Conservation (phyloP, 1,140 invertebrate genomes). For the Oscheius sp. region DNA sequence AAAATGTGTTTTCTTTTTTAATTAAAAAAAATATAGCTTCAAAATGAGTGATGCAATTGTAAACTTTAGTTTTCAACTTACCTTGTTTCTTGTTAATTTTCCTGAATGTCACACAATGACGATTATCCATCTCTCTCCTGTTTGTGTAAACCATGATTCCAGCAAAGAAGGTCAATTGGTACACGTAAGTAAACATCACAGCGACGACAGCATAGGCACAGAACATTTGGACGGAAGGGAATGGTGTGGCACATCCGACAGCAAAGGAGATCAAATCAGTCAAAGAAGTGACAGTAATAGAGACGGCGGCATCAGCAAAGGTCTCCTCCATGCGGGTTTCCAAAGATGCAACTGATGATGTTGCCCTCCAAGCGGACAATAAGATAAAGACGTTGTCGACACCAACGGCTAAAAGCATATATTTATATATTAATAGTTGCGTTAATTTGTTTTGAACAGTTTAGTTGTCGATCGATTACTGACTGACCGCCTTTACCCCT, state of each 20-base stretch:
- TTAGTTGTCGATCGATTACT: too few relatives aligned
- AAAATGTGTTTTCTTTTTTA: not conserved
- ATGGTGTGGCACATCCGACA: constrained; percentile 81
- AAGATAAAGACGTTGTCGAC: constrained; percentile 64
- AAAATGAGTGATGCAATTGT: not conserved
- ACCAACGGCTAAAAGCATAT: constrained; percentile 54
- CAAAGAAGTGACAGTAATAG: constrained; percentile 94
- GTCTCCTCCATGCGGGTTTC: constrained; percentile 79
- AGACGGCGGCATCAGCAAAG: constrained; percentile 83
- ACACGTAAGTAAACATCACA: constrained; percentile 63
- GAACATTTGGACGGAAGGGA: constrained; percentile 66
- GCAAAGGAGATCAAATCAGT: constrained; percentile 95
- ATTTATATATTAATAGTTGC: not conserved
- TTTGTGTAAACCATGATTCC: constrained; percentile 57
- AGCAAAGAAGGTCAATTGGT: constrained; percentile 63
- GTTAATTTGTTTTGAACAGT: not conserved
- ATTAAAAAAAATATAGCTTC: too few relatives aligned
- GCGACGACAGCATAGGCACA: constrained; percentile 61
- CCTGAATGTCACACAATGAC: constrained; percentile 58
- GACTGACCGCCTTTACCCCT: not conserved
- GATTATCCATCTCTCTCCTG: constrained; percentile 50
- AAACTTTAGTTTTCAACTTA: too few relatives aligned
- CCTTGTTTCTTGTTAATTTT: constrained; percentile 35
- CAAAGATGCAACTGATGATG: constrained; percentile 73
- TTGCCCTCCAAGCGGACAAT: constrained; percentile 84